These are phyloP conservation scores for Aricia artaxerxes DNA, from an alignment of 2,888 invertebrate species.

Conservation along the genomic window DNA sequence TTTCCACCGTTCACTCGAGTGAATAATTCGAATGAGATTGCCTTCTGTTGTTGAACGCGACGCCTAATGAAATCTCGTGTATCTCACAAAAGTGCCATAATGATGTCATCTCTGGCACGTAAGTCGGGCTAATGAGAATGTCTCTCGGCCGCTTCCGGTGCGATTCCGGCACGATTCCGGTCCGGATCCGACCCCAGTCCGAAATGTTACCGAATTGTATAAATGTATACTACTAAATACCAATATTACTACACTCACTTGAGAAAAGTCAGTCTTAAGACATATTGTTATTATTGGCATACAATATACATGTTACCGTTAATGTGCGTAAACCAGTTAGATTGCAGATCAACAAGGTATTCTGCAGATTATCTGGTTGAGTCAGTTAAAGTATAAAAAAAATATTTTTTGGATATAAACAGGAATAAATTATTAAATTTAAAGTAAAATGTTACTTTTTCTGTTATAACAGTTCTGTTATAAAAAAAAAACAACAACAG, in stretches of 20 bases:
- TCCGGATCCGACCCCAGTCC: background rate
- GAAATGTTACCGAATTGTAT: background rate
- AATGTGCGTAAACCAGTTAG: no score
- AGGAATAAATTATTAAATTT: no score
- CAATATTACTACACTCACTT: background rate
- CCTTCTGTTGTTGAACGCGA: background rate
- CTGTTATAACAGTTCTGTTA: no score
- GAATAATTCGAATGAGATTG: background rate
- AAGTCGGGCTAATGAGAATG: conserved; percentile 14
- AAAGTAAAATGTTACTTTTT: no score
- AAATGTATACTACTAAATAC: background rate
- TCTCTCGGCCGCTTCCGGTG: conserved; percentile 2
- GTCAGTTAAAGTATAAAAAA: no score
- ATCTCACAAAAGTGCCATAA: background rate
- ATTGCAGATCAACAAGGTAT: no score
- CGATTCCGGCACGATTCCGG: background rate
- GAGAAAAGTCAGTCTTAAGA: no score
- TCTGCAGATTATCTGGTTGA: no score
- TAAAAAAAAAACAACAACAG: no score
- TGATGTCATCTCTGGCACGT: conserved; percentile 1
- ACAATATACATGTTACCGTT: no score
- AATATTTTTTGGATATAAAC: no score
- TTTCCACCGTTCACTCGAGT: background rate
- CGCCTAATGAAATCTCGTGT: background rate
- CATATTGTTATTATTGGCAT: no score